Evolutionary conservation across 53 echinoderm and acorn worm species (phyloP).

Genomic region (Temnopleurus reevesii): DNA sequence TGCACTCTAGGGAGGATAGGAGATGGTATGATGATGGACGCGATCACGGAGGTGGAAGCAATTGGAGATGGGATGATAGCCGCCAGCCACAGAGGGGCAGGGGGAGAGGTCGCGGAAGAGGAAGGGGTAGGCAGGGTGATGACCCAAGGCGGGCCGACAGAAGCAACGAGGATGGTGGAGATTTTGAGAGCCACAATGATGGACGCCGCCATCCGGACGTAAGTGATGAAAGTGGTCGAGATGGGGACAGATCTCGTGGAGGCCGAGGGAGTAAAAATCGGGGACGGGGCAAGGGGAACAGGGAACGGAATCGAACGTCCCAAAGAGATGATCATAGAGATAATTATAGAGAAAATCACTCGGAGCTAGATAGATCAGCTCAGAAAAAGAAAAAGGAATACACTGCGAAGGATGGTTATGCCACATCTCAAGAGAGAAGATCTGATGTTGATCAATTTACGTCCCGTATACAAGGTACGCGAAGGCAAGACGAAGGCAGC

Average conservation of each 20-base stretch:
- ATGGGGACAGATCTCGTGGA: background rate
- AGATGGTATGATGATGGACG: background rate
- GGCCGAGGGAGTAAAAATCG: background rate
- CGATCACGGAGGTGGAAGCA: background rate
- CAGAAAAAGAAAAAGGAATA: background rate
- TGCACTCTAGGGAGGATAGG: background rate
- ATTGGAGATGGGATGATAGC: constrained; percentile 26
- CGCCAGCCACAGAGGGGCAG: constrained; percentile 2
- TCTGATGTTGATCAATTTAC: background rate
- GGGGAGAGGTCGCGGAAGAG: constrained; percentile 11
- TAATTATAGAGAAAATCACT: background rate
- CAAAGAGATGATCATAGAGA: constrained; percentile 24
- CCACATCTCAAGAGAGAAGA: background rate
- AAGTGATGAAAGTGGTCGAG: background rate
- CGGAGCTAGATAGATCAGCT: background rate
- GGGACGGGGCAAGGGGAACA: background rate
- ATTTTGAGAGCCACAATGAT: background rate
- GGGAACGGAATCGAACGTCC: background rate
- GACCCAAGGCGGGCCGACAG: background rate
- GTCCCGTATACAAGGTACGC: background rate
- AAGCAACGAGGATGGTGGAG: background rate
- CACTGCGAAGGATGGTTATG: background rate
- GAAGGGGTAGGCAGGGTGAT: background rate
- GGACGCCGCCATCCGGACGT: background rate
- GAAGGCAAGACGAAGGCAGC: background rate